These are phyloP conservation scores for Hemiprocne comata DNA, from an alignment of 2,113 vertebrate genomes.

Conservation along the genomic window DNA sequence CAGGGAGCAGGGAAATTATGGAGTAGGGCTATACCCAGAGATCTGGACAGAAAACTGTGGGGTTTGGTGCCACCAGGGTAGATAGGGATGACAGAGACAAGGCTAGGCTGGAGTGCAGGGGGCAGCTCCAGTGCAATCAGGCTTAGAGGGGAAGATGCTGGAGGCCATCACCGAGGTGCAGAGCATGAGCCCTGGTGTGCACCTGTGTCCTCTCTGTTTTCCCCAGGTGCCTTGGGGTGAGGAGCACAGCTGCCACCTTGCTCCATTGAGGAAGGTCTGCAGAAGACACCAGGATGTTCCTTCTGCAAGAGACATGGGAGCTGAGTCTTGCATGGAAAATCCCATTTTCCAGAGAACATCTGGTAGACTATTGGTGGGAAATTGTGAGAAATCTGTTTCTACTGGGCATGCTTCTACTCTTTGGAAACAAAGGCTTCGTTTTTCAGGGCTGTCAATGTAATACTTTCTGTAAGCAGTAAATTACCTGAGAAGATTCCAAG, in stretches of 20 bases:
- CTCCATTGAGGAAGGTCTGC: background rate
- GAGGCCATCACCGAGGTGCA: background rate
- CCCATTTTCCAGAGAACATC: background rate
- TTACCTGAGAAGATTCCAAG: background rate
- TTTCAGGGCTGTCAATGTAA: background rate
- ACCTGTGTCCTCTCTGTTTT: rapidly evolving
- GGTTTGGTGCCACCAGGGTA: background rate
- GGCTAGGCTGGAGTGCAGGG: background rate
- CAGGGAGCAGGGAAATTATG: background rate
- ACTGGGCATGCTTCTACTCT: background rate
- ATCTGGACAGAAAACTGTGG: background rate
- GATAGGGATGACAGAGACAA: background rate
- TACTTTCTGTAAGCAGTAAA: background rate
- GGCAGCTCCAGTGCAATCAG: background rate
- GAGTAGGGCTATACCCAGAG: background rate
- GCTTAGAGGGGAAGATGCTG: background rate
- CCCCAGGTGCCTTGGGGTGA: background rate
- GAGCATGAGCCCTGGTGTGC: background rate
- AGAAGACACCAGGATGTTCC: background rate
- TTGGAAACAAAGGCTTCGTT: background rate
- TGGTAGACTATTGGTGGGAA: background rate
- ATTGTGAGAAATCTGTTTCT: background rate
- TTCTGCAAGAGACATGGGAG: background rate
- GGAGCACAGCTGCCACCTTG: background rate
- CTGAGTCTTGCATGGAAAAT: background rate